Evolutionary conservation across 2,113 vertebrate genomes (phyloP).

Genomic region (Eupsittula cactorum): DNA sequence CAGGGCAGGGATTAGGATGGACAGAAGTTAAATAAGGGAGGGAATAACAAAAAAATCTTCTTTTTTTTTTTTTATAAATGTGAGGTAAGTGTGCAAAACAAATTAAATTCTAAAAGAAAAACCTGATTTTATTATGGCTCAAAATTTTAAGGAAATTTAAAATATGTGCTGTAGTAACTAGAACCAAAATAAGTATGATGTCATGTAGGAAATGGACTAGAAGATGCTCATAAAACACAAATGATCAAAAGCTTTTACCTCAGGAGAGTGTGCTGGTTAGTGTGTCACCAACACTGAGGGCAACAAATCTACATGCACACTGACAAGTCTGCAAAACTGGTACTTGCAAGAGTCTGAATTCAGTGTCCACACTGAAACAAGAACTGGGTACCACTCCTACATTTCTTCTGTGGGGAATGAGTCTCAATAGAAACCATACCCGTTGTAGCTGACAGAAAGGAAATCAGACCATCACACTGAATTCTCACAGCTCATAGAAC

Average conservation of each 20-base stretch:
- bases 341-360: not conserved
- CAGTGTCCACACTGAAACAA: not conserved
- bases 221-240: not conserved
- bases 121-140: not conserved
- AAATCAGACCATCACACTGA: not conserved
- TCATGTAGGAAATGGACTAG: not conserved
- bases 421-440: fast-evolving
- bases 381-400: not conserved
- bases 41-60: not conserved
- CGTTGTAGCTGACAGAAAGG: not conserved
- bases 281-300: not conserved
- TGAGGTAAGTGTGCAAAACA: not conserved
- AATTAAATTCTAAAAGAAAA: not conserved
- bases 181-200: not conserved
- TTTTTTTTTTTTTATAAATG: not conserved
- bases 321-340: not conserved
- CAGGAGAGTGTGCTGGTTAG: not conserved
- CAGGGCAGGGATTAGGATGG: not conserved
- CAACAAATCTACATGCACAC: not conserved
- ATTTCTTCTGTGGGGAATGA: not conserved
- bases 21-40: not conserved
- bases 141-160: not conserved
- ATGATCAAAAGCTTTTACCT: not conserved
- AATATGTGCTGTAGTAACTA: not conserved
- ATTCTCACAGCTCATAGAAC: not conserved